A percentile compares a stretch with the other conserved stretches of the same genome.
phyloP scores from a whole-genome alignment of 2,888 invertebrate genomes.

The Ceramica pisi region DNA sequence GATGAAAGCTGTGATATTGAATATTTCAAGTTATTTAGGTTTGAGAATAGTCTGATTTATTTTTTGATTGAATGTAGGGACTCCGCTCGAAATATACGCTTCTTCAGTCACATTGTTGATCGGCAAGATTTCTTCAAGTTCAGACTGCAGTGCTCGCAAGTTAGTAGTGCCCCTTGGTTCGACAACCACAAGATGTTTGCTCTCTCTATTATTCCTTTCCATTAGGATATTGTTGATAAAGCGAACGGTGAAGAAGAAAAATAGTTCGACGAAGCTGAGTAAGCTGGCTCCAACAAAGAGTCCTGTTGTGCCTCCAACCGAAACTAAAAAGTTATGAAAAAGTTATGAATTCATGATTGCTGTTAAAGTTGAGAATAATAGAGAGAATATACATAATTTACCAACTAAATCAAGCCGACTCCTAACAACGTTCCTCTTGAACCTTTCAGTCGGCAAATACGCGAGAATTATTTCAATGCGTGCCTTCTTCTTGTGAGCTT shows the following conservation, averaged over 20 bases:
- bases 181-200: conserved; percentile 2
- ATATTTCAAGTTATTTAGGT: conserved; percentile 7
- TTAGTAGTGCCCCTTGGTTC: background rate
- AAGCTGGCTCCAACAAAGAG: conserved; percentile 93
- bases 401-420: conserved; percentile 92
- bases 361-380: background rate
- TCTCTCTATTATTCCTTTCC: conserved; percentile 66
- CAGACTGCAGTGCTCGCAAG: conserved; percentile 2
- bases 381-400: conserved; percentile 70
- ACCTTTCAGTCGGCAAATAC: conserved; percentile 91
- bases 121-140: conserved; percentile 20
- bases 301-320: conserved; percentile 92
- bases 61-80: conserved; percentile 18
- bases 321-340: conserved; percentile 84
- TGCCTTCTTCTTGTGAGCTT: conserved; percentile 83
- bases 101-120: conserved; percentile 4
- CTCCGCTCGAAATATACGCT: conserved; percentile 51
- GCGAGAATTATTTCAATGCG: conserved; percentile 89
- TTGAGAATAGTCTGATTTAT: background rate
- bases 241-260: conserved; percentile 91
- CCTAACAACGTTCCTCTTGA: conserved; percentile 92
- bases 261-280: conserved; percentile 92
- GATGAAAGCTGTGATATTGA: background rate
- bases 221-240: conserved; percentile 83
- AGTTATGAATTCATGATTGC: background rate